Percentiles rank a stretch among this genome's conserved stretches.
Evolutionary conservation across 2,797 vertebrate genomes (phyloP).

Genomic region (Peromyscus melanophrys): DNA sequence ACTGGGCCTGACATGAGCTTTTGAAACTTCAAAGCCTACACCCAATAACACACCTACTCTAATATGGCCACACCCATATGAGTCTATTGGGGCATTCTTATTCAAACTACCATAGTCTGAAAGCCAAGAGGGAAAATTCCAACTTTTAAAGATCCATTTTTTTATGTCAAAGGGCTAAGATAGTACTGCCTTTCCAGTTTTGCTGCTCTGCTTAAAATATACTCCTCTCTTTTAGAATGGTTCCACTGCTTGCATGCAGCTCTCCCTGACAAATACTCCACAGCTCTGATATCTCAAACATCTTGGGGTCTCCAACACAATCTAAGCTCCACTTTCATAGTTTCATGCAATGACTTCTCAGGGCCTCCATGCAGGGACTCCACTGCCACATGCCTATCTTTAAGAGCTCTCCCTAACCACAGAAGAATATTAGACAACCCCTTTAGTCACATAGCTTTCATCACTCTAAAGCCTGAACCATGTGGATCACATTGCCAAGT

Average conservation of each 20-base stretch:
- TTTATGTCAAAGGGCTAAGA: not conserved
- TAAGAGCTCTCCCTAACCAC: not conserved
- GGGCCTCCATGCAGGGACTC: not conserved
- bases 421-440: not conserved
- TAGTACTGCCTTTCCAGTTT: not conserved
- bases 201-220: not conserved
- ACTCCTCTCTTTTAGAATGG: not conserved
- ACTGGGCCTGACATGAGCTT: not conserved
- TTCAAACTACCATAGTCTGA: not conserved
- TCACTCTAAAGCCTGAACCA: not conserved
- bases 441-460: not conserved
- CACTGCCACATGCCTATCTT: not conserved
- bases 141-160: not conserved
- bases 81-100: not conserved
- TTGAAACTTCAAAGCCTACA: not conserved
- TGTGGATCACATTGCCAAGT: not conserved
- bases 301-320: not conserved
- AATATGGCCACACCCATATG: not conserved
- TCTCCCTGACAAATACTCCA: not conserved
- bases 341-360: not conserved
- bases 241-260: not conserved
- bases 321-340: not conserved
- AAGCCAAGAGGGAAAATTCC: not conserved
- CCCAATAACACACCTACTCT: not conserved
- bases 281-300: not conserved